phyloP scores from a whole-genome alignment of 2,888 invertebrate genomes.

The Drosophila dives region DNA sequence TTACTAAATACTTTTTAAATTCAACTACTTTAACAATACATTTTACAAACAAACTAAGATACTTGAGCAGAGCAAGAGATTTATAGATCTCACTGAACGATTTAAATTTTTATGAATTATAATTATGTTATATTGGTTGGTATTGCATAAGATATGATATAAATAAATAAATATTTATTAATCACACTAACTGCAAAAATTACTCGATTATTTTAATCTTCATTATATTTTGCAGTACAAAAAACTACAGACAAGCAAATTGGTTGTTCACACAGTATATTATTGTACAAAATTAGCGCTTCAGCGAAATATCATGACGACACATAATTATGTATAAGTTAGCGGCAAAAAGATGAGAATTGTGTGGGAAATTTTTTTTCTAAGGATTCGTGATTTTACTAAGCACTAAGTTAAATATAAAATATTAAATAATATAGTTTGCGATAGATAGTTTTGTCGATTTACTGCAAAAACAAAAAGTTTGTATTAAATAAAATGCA shows the following conservation, averaged over 20 bases:
- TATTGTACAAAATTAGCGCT: slow-evolving; percentile 42
- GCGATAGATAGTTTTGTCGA: slow-evolving; percentile 34
- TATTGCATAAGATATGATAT: neutral
- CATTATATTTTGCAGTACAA: slow-evolving; percentile 5
- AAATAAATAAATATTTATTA: slow-evolving; percentile 2
- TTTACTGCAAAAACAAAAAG: slow-evolving; percentile 48
- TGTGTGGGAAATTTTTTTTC: slow-evolving; percentile 35
- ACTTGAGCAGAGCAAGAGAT: neutral
- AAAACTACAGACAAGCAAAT: slow-evolving; percentile 32
- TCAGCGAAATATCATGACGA: slow-evolving; percentile 30
- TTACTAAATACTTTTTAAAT: neutral
- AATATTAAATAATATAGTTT: slow-evolving; percentile 14
- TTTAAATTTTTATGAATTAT: neutral
- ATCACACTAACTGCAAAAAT: slow-evolving; percentile 14
- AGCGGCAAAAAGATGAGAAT: slow-evolving; percentile 23
- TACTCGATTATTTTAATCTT: slow-evolving; percentile 9
- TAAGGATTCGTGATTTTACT: slow-evolving; percentile 27
- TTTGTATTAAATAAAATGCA: slow-evolving; percentile 31
- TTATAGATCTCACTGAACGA: neutral
- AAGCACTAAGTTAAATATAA: slow-evolving; percentile 33
- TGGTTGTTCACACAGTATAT: slow-evolving; percentile 41
- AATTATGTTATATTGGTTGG: neutral
- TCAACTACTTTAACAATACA: neutral
- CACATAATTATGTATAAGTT: slow-evolving; percentile 27
- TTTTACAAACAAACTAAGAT: neutral